A percentile compares a stretch with the other conserved stretches of the same genome.
These are phyloP conservation scores for Gastrophysa polygoni DNA, from an alignment of 2,888 invertebrate species.

Conservation along the genomic window DNA sequence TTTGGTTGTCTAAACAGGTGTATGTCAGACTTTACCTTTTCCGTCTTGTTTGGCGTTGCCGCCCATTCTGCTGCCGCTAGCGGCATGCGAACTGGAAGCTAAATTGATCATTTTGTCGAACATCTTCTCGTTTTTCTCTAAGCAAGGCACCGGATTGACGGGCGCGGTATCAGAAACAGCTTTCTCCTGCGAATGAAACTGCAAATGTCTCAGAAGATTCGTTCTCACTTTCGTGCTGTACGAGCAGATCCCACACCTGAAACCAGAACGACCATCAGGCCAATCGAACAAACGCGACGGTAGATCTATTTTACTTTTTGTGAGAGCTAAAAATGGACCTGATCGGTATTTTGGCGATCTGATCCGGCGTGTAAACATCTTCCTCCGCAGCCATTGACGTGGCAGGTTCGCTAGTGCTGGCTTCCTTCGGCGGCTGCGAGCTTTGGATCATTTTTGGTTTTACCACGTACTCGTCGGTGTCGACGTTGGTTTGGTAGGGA, in stretches of 20 bases:
- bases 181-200: constrained; percentile 67
- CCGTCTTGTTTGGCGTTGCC: constrained; percentile 33
- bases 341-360: constrained; percentile 69
- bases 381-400: constrained; percentile 14
- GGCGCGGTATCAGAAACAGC: constrained; percentile 70
- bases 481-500: constrained; percentile 57
- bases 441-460: constrained; percentile 49
- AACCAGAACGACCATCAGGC: background rate
- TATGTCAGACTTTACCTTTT: constrained; percentile 32
- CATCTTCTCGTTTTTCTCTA: constrained; percentile 78
- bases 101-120: constrained; percentile 87
- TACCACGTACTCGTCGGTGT: constrained; percentile 60
- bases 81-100: constrained; percentile 69
- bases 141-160: constrained; percentile 81
- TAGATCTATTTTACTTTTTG: no score
- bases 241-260: constrained; percentile 63
- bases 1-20: no score
- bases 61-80: constrained; percentile 56
- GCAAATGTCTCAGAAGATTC: constrained; percentile 75
- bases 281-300: no score
- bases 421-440: constrained; percentile 20
- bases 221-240: constrained; percentile 70
- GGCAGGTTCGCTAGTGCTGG: constrained; percentile 16
- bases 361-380: constrained; percentile 62
- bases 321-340: constrained; percentile 67